Conservation (phyloP, 23 tunicate species). For the Trididemnum clinides region DNA sequence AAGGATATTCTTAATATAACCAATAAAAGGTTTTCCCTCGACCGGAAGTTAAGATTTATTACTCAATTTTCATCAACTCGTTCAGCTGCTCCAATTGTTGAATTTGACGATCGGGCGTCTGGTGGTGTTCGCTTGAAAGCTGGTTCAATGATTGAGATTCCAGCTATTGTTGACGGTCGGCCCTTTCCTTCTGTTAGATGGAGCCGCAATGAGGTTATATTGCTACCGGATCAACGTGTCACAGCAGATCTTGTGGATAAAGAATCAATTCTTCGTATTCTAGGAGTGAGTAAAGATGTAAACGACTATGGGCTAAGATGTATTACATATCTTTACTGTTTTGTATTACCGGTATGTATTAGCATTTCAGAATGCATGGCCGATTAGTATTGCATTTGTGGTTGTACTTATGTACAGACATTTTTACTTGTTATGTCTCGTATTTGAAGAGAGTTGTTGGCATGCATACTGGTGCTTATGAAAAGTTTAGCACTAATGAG, state of each 20-base stretch:
- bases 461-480: no score
- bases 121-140: conserved; percentile 75
- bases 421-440: no score
- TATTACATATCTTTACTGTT: neutral
- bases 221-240: conserved; percentile 76
- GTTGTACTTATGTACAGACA: no score
- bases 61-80: no score
- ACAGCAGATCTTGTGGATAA: conserved; percentile 75
- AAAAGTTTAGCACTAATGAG: no score
- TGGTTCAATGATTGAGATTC: conserved; percentile 76
- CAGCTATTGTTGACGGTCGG: conserved; percentile 74
- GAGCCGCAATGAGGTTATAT: conserved; percentile 73
- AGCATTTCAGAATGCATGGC: no score
- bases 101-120: conserved; percentile 40
- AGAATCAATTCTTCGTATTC: conserved; percentile 62
- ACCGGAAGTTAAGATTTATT: no score
- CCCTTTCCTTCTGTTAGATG: conserved; percentile 91
- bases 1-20: no score
- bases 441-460: no score
- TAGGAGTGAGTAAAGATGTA: conserved; percentile 52
- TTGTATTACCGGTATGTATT: no score
- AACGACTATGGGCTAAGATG: neutral
- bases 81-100: conserved; percentile 90
- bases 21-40: no score
- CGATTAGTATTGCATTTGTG: no score